Percentiles rank a stretch among this genome's conserved stretches.
These are phyloP conservation scores for Cloeon dipterum DNA, from an alignment of 2,888 invertebrate species.

Conservation along the genomic window DNA sequence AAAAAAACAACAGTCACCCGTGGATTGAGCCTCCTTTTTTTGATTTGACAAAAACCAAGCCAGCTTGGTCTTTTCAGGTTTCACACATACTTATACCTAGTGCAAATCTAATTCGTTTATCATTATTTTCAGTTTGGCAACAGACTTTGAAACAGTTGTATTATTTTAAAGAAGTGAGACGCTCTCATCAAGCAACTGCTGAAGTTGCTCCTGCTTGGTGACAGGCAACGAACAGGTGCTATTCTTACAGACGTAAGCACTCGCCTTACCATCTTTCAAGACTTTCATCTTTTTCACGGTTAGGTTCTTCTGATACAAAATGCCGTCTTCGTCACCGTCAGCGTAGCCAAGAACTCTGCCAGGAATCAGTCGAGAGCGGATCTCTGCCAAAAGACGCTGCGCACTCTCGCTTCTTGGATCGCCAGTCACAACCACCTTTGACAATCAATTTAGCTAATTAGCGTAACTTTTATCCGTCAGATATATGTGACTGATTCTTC, in stretches of 20 bases:
- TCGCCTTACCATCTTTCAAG: slow-evolving; percentile 31
- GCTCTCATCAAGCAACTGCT: slow-evolving; percentile 21
- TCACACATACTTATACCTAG: too few species aligned
- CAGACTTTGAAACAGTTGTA: too few species aligned
- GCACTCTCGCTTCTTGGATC: slow-evolving; percentile 32
- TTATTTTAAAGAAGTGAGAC: too few species aligned
- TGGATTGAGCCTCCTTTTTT: too few species aligned
- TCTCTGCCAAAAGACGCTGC: slow-evolving; percentile 32
- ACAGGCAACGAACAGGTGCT: slow-evolving; percentile 54
- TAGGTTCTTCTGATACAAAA: slow-evolving; percentile 19
- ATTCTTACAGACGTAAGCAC: slow-evolving; percentile 58
- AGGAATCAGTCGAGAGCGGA: slow-evolving; percentile 38
- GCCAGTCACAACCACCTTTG: slow-evolving; percentile 43
- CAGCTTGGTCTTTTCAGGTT: too few species aligned
- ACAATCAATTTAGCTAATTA: too few species aligned
- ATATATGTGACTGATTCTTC: too few species aligned
- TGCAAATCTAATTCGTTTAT: too few species aligned
- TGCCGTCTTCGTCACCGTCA: slow-evolving; percentile 17
- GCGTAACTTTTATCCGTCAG: too few species aligned
- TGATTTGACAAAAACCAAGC: too few species aligned
- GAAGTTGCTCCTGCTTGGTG: slow-evolving; percentile 36
- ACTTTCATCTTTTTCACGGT: slow-evolving; percentile 24
- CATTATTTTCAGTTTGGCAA: too few species aligned
- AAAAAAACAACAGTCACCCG: too few species aligned
- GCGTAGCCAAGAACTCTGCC: slow-evolving; percentile 42